Evolutionary conservation across 2,888 invertebrate genomes (phyloP).

Genomic region (Cantharis nigra): DNA sequence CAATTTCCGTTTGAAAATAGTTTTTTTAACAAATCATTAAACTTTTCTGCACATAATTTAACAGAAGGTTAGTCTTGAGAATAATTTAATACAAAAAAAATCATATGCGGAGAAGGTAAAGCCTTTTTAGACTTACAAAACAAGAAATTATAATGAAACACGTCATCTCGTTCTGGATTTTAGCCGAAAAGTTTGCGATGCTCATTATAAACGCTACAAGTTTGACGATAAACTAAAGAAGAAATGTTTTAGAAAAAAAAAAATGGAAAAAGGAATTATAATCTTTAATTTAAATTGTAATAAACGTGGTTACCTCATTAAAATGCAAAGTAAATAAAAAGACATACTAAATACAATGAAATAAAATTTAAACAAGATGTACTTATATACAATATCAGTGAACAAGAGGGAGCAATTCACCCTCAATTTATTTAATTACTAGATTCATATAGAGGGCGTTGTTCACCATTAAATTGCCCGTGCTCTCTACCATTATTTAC

Average conservation of each 20-base stretch:
- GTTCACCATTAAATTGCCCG: conserved; percentile 35
- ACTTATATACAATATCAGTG: conserved; percentile 28
- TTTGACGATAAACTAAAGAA: not conserved
- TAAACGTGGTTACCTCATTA: not conserved
- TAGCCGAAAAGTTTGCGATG: not conserved
- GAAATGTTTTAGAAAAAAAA: not conserved
- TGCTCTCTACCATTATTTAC: conserved; percentile 38
- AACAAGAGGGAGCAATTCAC: conserved; percentile 27
- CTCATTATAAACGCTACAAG: not conserved
- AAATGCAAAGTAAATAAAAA: conserved; percentile 20
- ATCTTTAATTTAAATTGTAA: not conserved
- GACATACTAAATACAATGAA: conserved; percentile 17
- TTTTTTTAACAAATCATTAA: not conserved
- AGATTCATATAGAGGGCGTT: conserved; percentile 29
- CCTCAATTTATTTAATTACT: conserved; percentile 33
- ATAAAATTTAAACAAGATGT: conserved; percentile 17
- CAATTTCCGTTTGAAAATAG: conserved; percentile 2
- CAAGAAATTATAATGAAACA: conserved; percentile 12
- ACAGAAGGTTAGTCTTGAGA: not conserved
- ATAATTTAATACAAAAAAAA: not conserved
- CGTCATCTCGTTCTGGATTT: conserved; percentile 3
- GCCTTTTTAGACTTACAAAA: not conserved
- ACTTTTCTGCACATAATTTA: not conserved
- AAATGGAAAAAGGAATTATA: not conserved
- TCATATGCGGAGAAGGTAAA: not conserved